Evolutionary conservation across 1,140 invertebrate genomes (phyloP).

Genomic region (Zaprionus africanus): DNA sequence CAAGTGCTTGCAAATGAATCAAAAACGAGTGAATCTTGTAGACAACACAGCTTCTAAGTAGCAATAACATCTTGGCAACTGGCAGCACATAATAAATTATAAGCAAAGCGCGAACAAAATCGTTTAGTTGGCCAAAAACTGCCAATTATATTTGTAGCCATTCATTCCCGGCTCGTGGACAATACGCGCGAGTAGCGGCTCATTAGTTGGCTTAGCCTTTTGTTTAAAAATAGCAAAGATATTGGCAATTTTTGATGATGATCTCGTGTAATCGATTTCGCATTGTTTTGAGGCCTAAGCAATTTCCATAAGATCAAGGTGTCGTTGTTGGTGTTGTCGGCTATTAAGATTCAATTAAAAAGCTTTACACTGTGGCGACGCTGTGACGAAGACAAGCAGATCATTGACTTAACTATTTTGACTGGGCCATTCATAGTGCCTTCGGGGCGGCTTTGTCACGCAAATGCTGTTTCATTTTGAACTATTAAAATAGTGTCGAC

Average conservation of each 20-base stretch:
- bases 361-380: slow-evolving; percentile 33
- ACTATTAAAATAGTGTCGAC: slow-evolving; percentile 45
- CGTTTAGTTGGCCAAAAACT: slow-evolving; percentile 63
- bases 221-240: slow-evolving; percentile 36
- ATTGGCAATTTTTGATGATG: background rate
- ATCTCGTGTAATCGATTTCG: slow-evolving; percentile 35
- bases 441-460: slow-evolving; percentile 68
- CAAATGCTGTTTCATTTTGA: slow-evolving; percentile 61
- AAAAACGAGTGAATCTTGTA: slow-evolving; percentile 20
- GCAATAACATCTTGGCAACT: slow-evolving; percentile 38
- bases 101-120: slow-evolving; percentile 72
- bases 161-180: slow-evolving; percentile 48
- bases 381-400: slow-evolving; percentile 32
- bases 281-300: slow-evolving; percentile 30
- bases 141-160: slow-evolving; percentile 64
- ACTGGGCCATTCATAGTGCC: slow-evolving; percentile 56
- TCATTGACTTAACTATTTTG: slow-evolving; percentile 35
- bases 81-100: slow-evolving; percentile 65
- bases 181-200: slow-evolving; percentile 16
- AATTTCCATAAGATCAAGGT: slow-evolving; percentile 54
- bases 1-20: slow-evolving; percentile 74
- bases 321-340: slow-evolving; percentile 6
- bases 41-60: slow-evolving; percentile 43
- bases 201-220: slow-evolving; percentile 38
- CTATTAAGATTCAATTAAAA: slow-evolving; percentile 58